Percentiles rank a stretch among this genome's conserved stretches.
Conservation (phyloP, 1,140 invertebrate genomes). For the Zaprionus gabonicus region DNA sequence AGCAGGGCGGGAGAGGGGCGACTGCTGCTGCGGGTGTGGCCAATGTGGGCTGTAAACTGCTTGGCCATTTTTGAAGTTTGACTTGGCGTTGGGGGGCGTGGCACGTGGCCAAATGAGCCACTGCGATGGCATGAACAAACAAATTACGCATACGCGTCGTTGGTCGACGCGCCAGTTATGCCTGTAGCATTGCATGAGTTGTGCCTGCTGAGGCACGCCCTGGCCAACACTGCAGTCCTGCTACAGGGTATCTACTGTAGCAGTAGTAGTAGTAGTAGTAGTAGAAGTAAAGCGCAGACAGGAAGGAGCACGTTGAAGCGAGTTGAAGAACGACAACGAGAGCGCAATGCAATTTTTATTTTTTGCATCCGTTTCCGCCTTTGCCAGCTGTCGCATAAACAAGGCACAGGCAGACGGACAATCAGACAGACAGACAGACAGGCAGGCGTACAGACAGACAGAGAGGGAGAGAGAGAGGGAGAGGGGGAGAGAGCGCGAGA, state of each 20-base stretch:
- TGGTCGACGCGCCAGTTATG: too few species aligned
- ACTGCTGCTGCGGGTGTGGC: constrained; percentile 54
- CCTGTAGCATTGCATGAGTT: too few species aligned
- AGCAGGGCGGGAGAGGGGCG: constrained; percentile 50
- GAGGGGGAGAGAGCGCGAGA: not conserved
- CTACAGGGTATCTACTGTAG: not conserved
- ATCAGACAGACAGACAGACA: not conserved
- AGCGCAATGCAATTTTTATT: constrained; percentile 28
- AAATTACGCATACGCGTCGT: not conserved
- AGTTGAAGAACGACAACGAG: not conserved
- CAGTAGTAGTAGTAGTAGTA: not conserved
- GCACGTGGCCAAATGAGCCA: constrained; percentile 26
- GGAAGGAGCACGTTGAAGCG: not conserved
- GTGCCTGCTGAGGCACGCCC: too few species aligned
- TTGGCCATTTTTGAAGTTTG: constrained; percentile 62
- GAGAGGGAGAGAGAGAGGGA: not conserved
- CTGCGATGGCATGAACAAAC: not conserved
- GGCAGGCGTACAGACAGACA: not conserved
- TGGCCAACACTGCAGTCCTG: too few species aligned
- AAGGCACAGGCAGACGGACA: constrained; percentile 1
- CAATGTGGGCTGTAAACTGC: constrained; percentile 71
- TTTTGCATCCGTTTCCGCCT: constrained; percentile 46
- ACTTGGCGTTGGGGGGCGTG: constrained; percentile 9
- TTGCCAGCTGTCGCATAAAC: constrained; percentile 29
- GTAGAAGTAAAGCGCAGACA: not conserved